Evolutionary conservation across 2,888 invertebrate species (phyloP), one percentile per base, ranked within the genome.

Genomic region (Hirudinaria manillensis): DNA sequence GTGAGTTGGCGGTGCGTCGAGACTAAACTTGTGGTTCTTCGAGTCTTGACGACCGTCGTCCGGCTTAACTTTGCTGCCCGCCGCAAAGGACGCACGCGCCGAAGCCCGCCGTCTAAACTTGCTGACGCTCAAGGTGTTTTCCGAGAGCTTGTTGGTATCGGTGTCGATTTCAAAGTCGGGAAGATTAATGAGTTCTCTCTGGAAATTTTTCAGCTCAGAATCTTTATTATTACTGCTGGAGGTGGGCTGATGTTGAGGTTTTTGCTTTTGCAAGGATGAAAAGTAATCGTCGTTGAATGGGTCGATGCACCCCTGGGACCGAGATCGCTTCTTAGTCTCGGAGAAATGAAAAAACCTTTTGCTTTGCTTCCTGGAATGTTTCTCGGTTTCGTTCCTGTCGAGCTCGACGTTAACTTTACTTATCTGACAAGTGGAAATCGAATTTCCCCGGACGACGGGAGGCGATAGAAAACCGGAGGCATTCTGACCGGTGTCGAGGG

Each of bases 131-230:
- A 36, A 27, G 19, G 65, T 24, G 6, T 34, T 36, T 13, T 27
- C 65, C 13, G 61, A 21, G 36, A 34, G 34, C 24, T 34, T 27
- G 32, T 55, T 73, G 24, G 56, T 53, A 3, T 61, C 82, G 0
- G 84, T 83, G 76, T 85, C 84, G 80, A 85, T 82, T 65, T 83
- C 84, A 79, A 84, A 84, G 2, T 82, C 84, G 0, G 89, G 89
- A 76, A 89, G 83, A 81, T 89, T 89, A 80, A 88, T 88, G 34
- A 89, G 84, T 79, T 88, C 88, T 78, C 87, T 83, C 82, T 88
- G 88, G 80, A 89, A 88, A 56, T 88, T 88, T 45, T 87, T 83
- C 66, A 89, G 87, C 80, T 88, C 88, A 75, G 71, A 36, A 7
- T 72, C 61, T 29, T 75, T 27, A 27, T 70, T 56, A 27, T 70